These are phyloP conservation scores for Pseudanteris insignis DNA, from an alignment of 2,888 invertebrate species.

Conservation along the genomic window DNA sequence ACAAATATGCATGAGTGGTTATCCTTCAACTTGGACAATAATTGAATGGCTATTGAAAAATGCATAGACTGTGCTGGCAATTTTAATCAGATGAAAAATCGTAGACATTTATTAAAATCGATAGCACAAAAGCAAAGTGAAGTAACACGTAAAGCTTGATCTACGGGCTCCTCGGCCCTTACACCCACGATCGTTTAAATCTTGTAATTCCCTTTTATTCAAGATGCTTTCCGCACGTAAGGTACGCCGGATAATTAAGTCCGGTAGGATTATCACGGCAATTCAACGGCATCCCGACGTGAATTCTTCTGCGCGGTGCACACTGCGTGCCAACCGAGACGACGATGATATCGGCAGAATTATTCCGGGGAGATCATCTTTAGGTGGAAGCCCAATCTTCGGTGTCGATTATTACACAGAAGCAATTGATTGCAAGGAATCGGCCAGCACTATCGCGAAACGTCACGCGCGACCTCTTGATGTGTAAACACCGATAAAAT, in stretches of 20 bases:
- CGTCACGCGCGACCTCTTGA: constrained; percentile 3
- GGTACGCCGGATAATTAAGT: constrained; percentile 49
- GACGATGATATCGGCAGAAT: constrained; percentile 34
- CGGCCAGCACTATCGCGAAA: constrained; percentile 5
- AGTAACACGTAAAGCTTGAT: constrained; percentile 40
- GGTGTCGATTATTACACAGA: constrained; percentile 32
- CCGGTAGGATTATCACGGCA: constrained; percentile 47
- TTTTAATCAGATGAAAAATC: constrained; percentile 10
- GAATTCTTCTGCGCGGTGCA: constrained; percentile 32
- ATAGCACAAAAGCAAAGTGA: constrained; percentile 37
- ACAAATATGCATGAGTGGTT: too few relatives aligned
- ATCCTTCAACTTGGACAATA: too few relatives aligned
- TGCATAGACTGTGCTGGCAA: too few relatives aligned
- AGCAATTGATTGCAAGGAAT: constrained; percentile 31
- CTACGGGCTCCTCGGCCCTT: constrained; percentile 26
- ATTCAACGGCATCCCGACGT: constrained; percentile 37
- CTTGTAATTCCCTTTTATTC: constrained; percentile 45
- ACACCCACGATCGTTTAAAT: constrained; percentile 42
- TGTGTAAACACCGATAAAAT: neutral
- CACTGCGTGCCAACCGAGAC: constrained; percentile 13
- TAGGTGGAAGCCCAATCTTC: constrained; percentile 22
- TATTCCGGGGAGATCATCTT: constrained; percentile 28
- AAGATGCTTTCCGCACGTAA: constrained; percentile 28
- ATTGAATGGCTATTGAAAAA: too few relatives aligned
- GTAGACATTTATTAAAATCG: constrained; percentile 32